Evolutionary conservation across 2,113 vertebrate species (phyloP), one percentile per base, ranked within the genome.

Genomic region (Etheostoma spectabile): DNA sequence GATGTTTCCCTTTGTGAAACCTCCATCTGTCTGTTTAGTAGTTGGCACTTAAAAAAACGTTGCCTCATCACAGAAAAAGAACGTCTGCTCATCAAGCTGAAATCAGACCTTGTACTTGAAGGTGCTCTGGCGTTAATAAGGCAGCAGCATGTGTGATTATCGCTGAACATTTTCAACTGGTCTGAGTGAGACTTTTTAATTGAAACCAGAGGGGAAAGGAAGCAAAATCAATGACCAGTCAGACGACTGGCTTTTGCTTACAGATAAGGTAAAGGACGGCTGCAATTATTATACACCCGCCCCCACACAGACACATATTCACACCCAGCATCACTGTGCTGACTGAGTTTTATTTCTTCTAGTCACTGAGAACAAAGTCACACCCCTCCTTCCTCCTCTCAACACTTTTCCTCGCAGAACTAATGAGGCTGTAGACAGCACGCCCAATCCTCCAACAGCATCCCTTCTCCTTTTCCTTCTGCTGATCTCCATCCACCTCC

Each of bases 361-460:
- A 84, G 86, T 86, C 68, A 88, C 14, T 0, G 48, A 67, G 71
- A 77, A 86, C 80, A 77, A 86, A 89, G 78, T 86, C 78, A 82
- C 24, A 0, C 67, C 59, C 52, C 67, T 64, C 63, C 74, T 46
- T 61, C 52, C 70, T 16, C 65, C 67, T 71, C 80, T 80, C 56
- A 46, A 74, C 80, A 74, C 74, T 55, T 27, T 66, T 77, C 35
- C 68, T 53, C 48, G 52, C 24, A 68, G 66, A 84, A 0, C 70
- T 87, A 91, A 88, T 77, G 82, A 88, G 78, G 79, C 77, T 82
- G 78, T 4, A 79, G 56, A 88, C 65, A 83, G 78, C 84, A 82
- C 86, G 80, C 70, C 68, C 87, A 57, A 73, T 33, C 66, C 33
- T 59, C 61, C 76, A 78, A 38, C 46, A 51, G 61, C 64, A 67